Evolutionary conservation across 2,888 invertebrate species (phyloP).

Genomic region (Zele albiditarsus): DNA sequence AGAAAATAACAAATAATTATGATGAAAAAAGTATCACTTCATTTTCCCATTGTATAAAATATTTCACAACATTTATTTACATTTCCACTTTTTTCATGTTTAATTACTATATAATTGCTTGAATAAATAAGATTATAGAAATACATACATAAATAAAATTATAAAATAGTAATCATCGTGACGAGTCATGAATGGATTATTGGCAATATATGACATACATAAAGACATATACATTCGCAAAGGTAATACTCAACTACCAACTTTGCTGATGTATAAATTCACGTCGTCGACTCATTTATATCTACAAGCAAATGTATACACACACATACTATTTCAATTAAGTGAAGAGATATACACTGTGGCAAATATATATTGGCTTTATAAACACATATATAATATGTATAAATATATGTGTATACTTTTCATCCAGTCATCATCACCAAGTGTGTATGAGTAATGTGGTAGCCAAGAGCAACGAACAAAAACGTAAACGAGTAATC

Average conservation of each 20-base stretch:
- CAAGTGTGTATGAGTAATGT: conserved; percentile 23
- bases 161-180: background rate
- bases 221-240: background rate
- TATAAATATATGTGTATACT: conserved; percentile 11
- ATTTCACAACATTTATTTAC: background rate
- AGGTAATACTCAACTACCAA: background rate
- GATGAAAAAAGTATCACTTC: no score
- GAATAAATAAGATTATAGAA: background rate
- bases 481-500: conserved; percentile 31
- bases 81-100: background rate
- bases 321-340: conserved; percentile 1
- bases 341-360: background rate
- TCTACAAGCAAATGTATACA: background rate
- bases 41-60: no score
- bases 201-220: background rate
- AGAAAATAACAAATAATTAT: no score
- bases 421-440: conserved; percentile 10
- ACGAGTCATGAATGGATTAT: conserved; percentile 18
- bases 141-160: background rate
- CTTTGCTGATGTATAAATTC: conserved; percentile 1
- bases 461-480: conserved; percentile 30
- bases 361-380: background rate
- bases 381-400: background rate
- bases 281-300: conserved; percentile 18
- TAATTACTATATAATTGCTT: background rate